Base-by-base conservation (phyloP, 2,113 vertebrate species). In the Jacana jacana region DNA sequence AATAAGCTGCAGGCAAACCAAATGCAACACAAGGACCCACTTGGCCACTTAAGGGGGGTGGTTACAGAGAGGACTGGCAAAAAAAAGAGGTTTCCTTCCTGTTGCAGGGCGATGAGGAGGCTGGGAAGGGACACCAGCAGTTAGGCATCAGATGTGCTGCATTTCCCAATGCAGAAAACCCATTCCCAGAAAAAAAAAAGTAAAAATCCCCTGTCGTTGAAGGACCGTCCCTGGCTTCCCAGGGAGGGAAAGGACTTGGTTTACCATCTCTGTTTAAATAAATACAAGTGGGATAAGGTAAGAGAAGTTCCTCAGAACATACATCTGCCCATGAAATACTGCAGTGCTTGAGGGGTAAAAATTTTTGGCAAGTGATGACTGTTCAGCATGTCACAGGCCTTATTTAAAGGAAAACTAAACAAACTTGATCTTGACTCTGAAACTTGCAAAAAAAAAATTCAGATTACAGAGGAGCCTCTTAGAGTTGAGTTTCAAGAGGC, bases 111-210 rank as follows among this genome's bases (percentile, higher is more conserved):
- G 17, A 78, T 18, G 22, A 52, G 11, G 66, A 55, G 39, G 33
- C 33, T 89, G 57, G 27, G n/a, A 73, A 87, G 17, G 28, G 20
- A 35, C 22, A 39, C 13, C 31, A 51, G 55, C n/a, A 81, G 30
- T 39, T 48, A 48, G 51, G 35, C 13, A 75, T 7, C 2, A 2
- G n/a, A 37, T 73, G 51, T 2, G 0, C 30, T 10, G 0, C 17
- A 12, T 52, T 88, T 93, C 35, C 48, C 1, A 0, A 2, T 33
- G 31, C 1, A 63, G 63, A 58, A 39, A 22, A 40, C 8, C 18
- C 7, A 5, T 42, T 64, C n/a, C 20, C 46, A 58, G 17, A 10
- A 55, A 82, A 80, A 12, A 80, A 39, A 10, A 55, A 82, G 77
- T 12, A 80, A 39, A 64, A 79, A 46, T 1, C 9, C 25, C 15